phyloP scores from a whole-genome alignment of 1,140 invertebrate genomes.

The Chionoecetes opilio region DNA sequence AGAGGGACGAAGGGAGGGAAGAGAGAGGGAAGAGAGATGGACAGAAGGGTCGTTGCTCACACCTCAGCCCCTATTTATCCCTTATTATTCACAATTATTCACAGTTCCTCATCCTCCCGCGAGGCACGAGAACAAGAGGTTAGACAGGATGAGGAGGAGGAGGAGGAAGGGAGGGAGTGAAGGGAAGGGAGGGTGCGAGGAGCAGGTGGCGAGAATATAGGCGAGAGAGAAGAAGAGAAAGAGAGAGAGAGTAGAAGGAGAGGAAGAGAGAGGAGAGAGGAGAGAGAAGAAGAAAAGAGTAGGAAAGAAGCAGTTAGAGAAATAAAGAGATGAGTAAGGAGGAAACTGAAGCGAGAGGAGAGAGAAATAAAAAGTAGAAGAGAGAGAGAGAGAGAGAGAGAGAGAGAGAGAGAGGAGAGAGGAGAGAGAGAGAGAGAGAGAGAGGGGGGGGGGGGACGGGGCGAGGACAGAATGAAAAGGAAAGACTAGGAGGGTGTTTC shows the following conservation, averaged over 20 bases:
- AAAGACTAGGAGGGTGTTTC: background rate
- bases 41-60: background rate
- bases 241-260: background rate
- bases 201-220: background rate
- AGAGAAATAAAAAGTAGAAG: background rate
- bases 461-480: background rate
- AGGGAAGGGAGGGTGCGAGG: background rate
- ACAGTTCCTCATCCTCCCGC: conserved; percentile 2
- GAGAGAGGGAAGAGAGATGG: background rate
- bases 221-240: background rate
- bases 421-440: conserved; percentile 25
- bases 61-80: conserved; percentile 27
- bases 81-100: conserved; percentile 22
- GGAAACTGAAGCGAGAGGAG: background rate
- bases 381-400: background rate
- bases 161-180: background rate
- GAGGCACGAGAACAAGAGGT: background rate
- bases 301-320: background rate
- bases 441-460: background rate
- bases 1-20: no score
- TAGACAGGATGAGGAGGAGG: no score
- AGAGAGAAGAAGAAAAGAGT: background rate
- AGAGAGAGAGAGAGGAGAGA: background rate
- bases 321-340: background rate
- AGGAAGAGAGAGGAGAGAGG: background rate